A percentile compares a stretch with the other conserved stretches of the same genome.
These are phyloP conservation scores for Phalacrocorax pelagicus DNA, from an alignment of 2,113 vertebrate genomes.

Conservation along the genomic window DNA sequence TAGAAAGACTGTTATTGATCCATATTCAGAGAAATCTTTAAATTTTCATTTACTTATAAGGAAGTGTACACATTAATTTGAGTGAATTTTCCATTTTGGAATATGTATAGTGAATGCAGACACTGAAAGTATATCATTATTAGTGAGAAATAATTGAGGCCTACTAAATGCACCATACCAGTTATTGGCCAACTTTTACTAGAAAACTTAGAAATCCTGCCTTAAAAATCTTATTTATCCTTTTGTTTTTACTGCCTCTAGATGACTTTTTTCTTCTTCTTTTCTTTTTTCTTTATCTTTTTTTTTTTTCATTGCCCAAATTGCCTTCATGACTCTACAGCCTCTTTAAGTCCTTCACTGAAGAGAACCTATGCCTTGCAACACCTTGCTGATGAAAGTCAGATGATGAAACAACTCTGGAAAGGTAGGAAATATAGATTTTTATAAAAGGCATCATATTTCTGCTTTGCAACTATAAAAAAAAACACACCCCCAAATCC, in stretches of 20 bases:
- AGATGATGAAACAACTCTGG: background rate
- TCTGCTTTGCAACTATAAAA: background rate
- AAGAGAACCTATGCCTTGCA: background rate
- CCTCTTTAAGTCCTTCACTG: background rate
- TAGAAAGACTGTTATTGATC: background rate
- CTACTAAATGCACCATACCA: background rate
- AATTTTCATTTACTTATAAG: background rate
- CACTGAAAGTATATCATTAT: background rate
- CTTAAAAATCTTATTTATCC: background rate
- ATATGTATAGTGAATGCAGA: background rate
- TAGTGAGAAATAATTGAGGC: background rate
- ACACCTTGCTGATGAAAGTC: background rate
- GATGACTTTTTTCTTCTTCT: background rate
- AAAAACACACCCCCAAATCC: background rate
- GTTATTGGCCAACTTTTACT: background rate
- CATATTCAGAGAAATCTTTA: background rate
- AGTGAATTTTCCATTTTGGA: background rate
- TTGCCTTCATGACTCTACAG: background rate
- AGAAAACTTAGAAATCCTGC: background rate
- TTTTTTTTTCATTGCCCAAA: background rate
- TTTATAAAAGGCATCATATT: background rate
- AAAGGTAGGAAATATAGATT: background rate
- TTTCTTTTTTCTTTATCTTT: no score
- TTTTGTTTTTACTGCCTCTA: background rate
- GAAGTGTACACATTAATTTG: background rate